phyloP scores from a whole-genome alignment of 30 jellyfish, hydroid and myxozoan species.

The Turritopsis dohrnii region DNA sequence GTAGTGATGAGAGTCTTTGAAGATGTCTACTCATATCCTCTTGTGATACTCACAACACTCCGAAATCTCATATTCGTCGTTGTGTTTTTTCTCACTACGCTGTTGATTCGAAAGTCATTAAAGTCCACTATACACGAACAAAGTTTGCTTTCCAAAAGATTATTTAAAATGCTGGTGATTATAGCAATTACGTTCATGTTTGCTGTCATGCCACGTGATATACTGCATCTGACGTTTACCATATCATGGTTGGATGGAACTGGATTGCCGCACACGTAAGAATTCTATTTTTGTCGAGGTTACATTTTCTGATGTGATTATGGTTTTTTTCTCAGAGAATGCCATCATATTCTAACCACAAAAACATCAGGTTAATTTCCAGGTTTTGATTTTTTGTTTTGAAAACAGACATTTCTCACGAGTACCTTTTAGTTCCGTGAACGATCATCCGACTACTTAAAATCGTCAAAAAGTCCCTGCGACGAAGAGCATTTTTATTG shows the following conservation, averaged over 20 bases:
- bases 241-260: slow-evolving; percentile 45
- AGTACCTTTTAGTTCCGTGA: too few species aligned
- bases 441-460: too few species aligned
- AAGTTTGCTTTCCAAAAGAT: slow-evolving; percentile 17
- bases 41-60: slow-evolving; percentile 12
- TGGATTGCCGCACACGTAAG: slow-evolving; percentile 13
- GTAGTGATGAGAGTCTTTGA: slow-evolving; percentile 20
- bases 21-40: slow-evolving; percentile 46
- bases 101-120: slow-evolving; percentile 17
- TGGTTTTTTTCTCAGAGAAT: too few species aligned
- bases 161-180: slow-evolving; percentile 41
- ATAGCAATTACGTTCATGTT: slow-evolving; percentile 49
- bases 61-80: slow-evolving; percentile 30
- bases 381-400: too few species aligned
- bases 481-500: too few species aligned
- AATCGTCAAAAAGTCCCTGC: too few species aligned
- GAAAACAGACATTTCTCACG: too few species aligned
- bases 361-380: too few species aligned
- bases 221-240: slow-evolving; percentile 43
- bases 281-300: not conserved
- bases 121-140: slow-evolving; percentile 10
- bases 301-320: not conserved
- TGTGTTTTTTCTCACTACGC: slow-evolving; percentile 42
- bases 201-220: slow-evolving; percentile 63
- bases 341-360: too few species aligned